Percentiles rank a stretch among this genome's conserved stretches.
Evolutionary conservation across 2,797 vertebrate species (phyloP).

Genomic region (Takifugu ocellatus): DNA sequence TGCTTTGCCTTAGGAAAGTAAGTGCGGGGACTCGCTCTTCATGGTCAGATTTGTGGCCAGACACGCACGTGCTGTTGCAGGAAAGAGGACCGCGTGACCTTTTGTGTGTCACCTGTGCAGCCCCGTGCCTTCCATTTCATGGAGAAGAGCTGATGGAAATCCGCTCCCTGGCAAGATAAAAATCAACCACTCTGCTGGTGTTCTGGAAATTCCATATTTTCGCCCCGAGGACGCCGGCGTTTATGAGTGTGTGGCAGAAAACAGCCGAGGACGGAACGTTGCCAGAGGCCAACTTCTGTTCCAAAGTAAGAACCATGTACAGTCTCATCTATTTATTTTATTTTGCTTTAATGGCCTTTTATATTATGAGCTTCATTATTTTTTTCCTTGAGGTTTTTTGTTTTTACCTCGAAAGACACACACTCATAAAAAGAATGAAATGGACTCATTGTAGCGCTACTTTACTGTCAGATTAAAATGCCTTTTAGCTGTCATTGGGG

Average conservation of each 20-base stretch:
- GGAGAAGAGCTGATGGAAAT: slow-evolving; percentile 88
- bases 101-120: slow-evolving; percentile 65
- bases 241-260: slow-evolving; percentile 90
- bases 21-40: slow-evolving; percentile 62
- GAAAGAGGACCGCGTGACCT: slow-evolving; percentile 32
- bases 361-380: background rate
- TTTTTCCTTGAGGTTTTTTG: no score
- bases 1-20: slow-evolving; percentile 97
- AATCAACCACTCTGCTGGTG: slow-evolving; percentile 85
- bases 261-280: slow-evolving; percentile 83
- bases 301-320: slow-evolving; percentile 75
- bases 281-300: slow-evolving; percentile 86
- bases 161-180: slow-evolving; percentile 88
- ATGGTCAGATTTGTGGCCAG: slow-evolving; percentile 2
- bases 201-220: slow-evolving; percentile 93
- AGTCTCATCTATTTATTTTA: slow-evolving; percentile 3
- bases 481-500: no score
- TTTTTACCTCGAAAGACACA: no score
- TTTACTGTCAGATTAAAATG: no score
- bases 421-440: no score
- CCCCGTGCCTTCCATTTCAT: slow-evolving; percentile 87
- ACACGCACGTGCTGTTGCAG: background rate
- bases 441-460: no score
- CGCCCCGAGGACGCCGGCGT: slow-evolving; percentile 86
- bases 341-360: background rate